Conservation (phyloP, 2,797 vertebrate species). For the Enteromius radiatus region DNA sequence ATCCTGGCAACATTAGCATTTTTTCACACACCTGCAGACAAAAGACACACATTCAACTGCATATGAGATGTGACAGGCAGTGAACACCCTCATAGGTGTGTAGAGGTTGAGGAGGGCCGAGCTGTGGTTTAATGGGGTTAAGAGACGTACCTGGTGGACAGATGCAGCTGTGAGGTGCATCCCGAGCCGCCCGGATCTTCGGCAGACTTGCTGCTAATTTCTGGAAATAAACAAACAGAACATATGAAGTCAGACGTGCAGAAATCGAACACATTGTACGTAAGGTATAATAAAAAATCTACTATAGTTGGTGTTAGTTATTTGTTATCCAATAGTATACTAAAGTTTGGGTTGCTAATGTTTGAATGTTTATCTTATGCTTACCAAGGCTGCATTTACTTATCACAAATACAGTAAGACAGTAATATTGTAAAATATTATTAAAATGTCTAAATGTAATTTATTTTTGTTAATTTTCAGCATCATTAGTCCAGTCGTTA, state of each 20-base stretch:
- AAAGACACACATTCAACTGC: conserved; percentile 36
- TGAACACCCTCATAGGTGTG: conserved; percentile 38
- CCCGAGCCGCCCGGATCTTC: conserved; percentile 74
- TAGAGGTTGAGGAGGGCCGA: not conserved
- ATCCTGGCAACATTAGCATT: conserved; percentile 34
- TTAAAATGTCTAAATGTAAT: not conserved
- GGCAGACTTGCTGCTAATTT: conserved; percentile 76
- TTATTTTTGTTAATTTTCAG: not conserved
- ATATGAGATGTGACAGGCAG: conserved; percentile 44
- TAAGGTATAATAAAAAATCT: not conserved
- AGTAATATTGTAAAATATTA: not conserved
- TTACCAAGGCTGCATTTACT: not conserved
- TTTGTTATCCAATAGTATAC: not conserved
- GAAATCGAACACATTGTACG: not conserved
- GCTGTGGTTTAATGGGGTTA: not conserved
- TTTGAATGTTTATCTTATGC: not conserved
- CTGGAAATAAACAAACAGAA: conserved; percentile 63
- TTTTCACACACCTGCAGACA: conserved; percentile 35
- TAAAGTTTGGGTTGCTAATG: not conserved
- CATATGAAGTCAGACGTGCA: not conserved
- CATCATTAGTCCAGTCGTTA: not conserved
- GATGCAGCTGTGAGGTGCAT: conserved; percentile 74
- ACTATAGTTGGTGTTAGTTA: not conserved
- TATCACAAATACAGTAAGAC: not conserved
- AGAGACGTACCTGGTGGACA: conserved; percentile 79